Conservation (phyloP, 2,888 invertebrate species). For the Hartigia nigra region DNA sequence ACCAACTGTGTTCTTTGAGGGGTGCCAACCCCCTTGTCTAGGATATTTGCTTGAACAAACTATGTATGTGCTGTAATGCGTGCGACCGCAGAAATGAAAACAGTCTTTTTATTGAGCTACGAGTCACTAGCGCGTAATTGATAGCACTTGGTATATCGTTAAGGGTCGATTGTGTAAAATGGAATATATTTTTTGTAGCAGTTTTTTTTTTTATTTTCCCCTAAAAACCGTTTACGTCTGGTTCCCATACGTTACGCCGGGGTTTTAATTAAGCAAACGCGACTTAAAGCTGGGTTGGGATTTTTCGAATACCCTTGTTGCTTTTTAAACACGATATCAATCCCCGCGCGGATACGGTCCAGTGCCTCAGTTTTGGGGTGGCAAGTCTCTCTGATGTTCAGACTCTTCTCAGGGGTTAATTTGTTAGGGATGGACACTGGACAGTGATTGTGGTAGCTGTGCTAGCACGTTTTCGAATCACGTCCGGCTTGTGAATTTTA, state of each 20-base stretch:
- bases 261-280: neutral
- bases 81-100: constrained; percentile 5
- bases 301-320: neutral
- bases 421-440: neutral
- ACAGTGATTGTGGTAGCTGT: neutral
- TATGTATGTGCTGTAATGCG: neutral
- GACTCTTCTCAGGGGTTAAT: neutral
- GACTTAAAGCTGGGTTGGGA: neutral
- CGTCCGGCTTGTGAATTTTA: neutral
- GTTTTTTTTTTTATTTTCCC: too few species aligned
- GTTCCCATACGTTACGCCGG: neutral
- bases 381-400: neutral
- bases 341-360: neutral
- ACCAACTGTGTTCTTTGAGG: constrained; percentile 18
- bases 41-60: constrained; percentile 11
- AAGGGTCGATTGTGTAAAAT: neutral
- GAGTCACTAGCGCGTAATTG: neutral
- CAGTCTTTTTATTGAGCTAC: neutral
- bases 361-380: neutral
- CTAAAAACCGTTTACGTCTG: neutral
- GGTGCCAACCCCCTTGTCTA: constrained; percentile 18
- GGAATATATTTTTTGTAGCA: neutral
- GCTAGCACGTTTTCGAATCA: neutral
- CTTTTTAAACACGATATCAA: neutral
- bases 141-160: neutral